Evolutionary conservation across 2,797 vertebrate genomes (phyloP), one percentile per base, ranked within the genome.

Genomic region (Hypotaenidia philippensis): DNA sequence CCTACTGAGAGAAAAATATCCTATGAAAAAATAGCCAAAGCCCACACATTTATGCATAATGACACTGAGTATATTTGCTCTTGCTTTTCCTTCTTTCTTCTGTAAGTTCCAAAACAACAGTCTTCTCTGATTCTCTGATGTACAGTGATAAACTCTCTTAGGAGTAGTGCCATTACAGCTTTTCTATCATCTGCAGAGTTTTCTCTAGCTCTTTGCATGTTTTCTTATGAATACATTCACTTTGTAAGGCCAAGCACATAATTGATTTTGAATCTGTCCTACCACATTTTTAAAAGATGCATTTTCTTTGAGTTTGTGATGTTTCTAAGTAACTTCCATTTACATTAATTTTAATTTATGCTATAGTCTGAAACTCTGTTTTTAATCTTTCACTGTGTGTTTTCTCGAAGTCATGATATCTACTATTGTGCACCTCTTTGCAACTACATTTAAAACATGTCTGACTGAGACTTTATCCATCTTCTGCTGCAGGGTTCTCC

Each of bases 41-140:
- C 47, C 15, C 10, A 52, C 36, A 59, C 13, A 36, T 29, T 13
- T 20, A 71, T 60, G 29, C 5, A 22, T 11, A 68, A 31, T 57
- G 38, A 53, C 23, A 23, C 14, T 26, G 10, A 34, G 5, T 17
- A 2, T 29, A 66, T n/a, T 87, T 63, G 6, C 4, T 45, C 17
- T 8, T n/a, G 5, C 29, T 86, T 71, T 80, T 29, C 8, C 25
- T 66, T 59, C 44, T 63, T 63, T 40, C 5, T 66, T 70, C 44
- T 61, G 26, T 21, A 36, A 11, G 5, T 68, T 45, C 44, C 32
- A 52, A 52, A 76, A 23, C 4, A 41, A 38, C 4, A 45, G 10
- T 80, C 5, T 5, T 89, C 6, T 20, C 55, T 0, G 0, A 36
- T 5, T 4, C 40, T 68, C 21, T 34, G 40, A 40, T 8, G 1